These are phyloP conservation scores for Collichthys lucidus DNA, from an alignment of 2,113 vertebrate genomes.

Conservation along the genomic window DNA sequence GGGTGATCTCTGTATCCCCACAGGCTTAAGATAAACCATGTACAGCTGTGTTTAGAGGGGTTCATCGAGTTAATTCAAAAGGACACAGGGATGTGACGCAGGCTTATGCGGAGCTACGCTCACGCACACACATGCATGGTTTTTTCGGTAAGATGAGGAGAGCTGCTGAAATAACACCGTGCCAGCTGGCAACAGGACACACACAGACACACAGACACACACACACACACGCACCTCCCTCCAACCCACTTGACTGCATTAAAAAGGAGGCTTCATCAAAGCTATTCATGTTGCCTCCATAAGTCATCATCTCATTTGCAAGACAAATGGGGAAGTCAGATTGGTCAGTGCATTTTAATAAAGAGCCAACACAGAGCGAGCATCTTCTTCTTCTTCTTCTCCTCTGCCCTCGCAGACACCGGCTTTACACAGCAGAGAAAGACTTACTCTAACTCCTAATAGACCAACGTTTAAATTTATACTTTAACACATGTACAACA, in stretches of 20 bases:
- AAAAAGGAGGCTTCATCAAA: conserved; percentile 78
- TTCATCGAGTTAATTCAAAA: conserved; percentile 73
- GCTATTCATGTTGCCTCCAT: conserved; percentile 76
- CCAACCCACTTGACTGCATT: conserved; percentile 76
- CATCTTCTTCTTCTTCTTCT: conserved; percentile 25
- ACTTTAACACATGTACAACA: conserved; percentile 8
- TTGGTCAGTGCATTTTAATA: conserved; percentile 75
- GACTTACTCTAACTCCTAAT: conserved; percentile 16
- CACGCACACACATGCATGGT: conserved; percentile 20
- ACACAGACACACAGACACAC: conserved; percentile 49
- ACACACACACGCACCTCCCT: conserved; percentile 44
- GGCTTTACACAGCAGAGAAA: neutral
- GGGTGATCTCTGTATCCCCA: conserved; percentile 64
- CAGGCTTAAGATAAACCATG: conserved; percentile 68
- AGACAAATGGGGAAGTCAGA: conserved; percentile 77
- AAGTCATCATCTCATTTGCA: conserved; percentile 82
- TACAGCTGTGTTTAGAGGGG: conserved; percentile 79
- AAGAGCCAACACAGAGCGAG: conserved; percentile 45
- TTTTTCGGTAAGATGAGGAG: conserved; percentile 53
- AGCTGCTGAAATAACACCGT: conserved; percentile 65
- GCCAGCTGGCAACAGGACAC: conserved; percentile 75
- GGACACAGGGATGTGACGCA: conserved; percentile 46
- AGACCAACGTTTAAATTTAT: conserved; percentile 15
- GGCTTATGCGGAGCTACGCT: conserved; percentile 30
- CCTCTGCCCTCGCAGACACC: conserved; percentile 13